Percentiles rank a stretch among this genome's conserved stretches.
Evolutionary conservation across 1,140 invertebrate species (phyloP).

Genomic region (Ostrea denselamellosa): DNA sequence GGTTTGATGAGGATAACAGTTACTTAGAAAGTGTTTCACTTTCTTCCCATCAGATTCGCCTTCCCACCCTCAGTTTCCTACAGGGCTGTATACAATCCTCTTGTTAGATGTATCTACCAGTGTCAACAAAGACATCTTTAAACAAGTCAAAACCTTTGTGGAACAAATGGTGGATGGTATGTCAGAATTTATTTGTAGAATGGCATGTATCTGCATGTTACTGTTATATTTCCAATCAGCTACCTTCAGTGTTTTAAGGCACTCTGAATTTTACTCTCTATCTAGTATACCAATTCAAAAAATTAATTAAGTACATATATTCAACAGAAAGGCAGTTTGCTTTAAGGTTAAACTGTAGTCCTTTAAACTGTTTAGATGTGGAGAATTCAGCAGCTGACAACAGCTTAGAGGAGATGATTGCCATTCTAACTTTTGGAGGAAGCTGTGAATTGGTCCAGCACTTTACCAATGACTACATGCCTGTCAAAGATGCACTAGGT

Average conservation of each 20-base stretch:
- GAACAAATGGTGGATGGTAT: conserved; percentile 28
- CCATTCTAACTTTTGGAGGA: conserved; percentile 22
- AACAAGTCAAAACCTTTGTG: not conserved
- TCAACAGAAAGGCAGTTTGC: not conserved
- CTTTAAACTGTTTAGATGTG: not conserved
- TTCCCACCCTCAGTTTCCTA: not conserved
- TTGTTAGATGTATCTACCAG: conserved; percentile 21
- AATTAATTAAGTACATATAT: too few species aligned
- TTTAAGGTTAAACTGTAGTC: not conserved
- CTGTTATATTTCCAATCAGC: not conserved
- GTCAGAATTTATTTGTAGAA: not conserved
- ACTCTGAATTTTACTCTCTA: not conserved
- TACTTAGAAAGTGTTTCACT: not conserved
- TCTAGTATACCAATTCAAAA: not conserved
- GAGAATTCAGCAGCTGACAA: conserved; percentile 33
- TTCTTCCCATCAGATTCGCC: not conserved
- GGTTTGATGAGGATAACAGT: not conserved
- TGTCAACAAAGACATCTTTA: not conserved
- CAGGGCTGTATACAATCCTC: not conserved
- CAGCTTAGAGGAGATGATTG: conserved; percentile 26
- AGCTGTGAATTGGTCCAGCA: conserved; percentile 11
- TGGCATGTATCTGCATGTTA: not conserved
- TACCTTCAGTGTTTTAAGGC: not conserved
- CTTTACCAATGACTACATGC: conserved; percentile 39
- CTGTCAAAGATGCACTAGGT: conserved; percentile 35